These are phyloP conservation scores for Myotis daubentonii DNA, from an alignment of 2,797 vertebrate genomes.

Conservation along the genomic window DNA sequence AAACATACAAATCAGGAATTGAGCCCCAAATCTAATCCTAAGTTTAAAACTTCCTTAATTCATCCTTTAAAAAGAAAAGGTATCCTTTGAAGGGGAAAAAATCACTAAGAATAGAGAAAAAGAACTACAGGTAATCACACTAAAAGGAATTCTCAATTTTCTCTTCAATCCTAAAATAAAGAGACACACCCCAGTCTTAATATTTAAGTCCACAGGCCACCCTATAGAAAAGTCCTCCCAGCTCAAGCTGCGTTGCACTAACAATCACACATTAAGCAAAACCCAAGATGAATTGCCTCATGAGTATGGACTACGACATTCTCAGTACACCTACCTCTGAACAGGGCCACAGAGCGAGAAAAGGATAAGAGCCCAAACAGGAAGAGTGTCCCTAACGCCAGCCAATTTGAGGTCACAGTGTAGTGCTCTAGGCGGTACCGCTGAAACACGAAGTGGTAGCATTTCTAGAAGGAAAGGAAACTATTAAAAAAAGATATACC, in stretches of 20 bases:
- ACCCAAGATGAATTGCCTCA: not conserved
- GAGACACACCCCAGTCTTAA: not conserved
- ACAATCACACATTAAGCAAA: not conserved
- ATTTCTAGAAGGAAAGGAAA: conserved; percentile 90
- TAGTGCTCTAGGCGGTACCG: conserved; percentile 97
- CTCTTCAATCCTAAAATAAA: not conserved
- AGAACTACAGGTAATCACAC: not conserved
- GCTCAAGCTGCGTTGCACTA: not conserved
- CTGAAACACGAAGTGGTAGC: conserved; percentile 98
- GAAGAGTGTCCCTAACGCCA: conserved; percentile 91
- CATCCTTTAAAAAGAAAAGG: conserved; percentile 2
- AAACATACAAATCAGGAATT: conserved; percentile 41
- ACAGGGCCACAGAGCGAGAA: conserved; percentile 96
- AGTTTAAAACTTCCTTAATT: conserved; percentile 46
- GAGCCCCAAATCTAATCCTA: not conserved
- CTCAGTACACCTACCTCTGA: conserved; percentile 90
- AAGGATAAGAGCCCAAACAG: conserved; percentile 93
- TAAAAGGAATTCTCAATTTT: conserved; percentile 41
- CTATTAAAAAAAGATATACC: conserved; percentile 2
- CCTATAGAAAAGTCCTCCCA: not conserved
- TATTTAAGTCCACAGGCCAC: not conserved
- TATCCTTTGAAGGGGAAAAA: not conserved
- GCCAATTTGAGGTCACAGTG: conserved; percentile 96
- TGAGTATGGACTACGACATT: not conserved
- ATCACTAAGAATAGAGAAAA: not conserved